Evolutionary conservation across 2,888 invertebrate species (phyloP), one percentile per base, ranked within the genome.

Genomic region (Oeneis ivallda): DNA sequence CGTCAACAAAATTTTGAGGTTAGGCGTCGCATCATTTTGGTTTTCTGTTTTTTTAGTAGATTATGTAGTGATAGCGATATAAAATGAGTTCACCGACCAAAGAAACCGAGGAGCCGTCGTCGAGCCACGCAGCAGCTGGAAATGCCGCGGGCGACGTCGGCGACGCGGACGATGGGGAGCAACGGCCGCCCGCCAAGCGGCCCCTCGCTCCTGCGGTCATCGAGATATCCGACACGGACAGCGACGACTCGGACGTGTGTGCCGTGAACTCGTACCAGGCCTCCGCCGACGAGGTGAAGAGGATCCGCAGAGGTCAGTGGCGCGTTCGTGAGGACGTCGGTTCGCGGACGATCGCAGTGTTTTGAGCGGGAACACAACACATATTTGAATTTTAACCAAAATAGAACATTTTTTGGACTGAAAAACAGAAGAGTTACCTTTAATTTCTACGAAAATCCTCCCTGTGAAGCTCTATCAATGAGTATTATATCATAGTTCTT

Each of bases 221-320:
- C 60, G 90, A 90, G 74, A 92, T 92, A 60, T 90, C 91, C 11
- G 92, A 92, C 70, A 89, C 92, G 0, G 92, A 92, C 13, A 92
- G 87, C 65, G 92, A 92, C 59, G 92, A 92, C 67, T 92, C 92
- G n/a, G 92, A 92, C 63, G 82, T 92, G n/a, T 92, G 92, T 68
- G 92, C 92, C 6, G 91, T 92, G 11, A 89, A 85, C 65, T 87
- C 91, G 0, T 92, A 92, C 77, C 92, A 91, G 74, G 92, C 92
- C 39, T 78, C 91, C 19, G 88, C 91, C 1, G 91, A 92, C 69
- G 92, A 92, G 76, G 92, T 92, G 67, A 92, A 92, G 72, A 83
- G 89, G 72, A 89, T 92, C 67, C 87, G 92, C 26, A 87, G 89
- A 72, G 91, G 92, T 91, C 66, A 79, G 82, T 77, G 53, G 65